Conservation (phyloP, 2,888 invertebrate genomes). For the Anoplius nigerrimus region DNA sequence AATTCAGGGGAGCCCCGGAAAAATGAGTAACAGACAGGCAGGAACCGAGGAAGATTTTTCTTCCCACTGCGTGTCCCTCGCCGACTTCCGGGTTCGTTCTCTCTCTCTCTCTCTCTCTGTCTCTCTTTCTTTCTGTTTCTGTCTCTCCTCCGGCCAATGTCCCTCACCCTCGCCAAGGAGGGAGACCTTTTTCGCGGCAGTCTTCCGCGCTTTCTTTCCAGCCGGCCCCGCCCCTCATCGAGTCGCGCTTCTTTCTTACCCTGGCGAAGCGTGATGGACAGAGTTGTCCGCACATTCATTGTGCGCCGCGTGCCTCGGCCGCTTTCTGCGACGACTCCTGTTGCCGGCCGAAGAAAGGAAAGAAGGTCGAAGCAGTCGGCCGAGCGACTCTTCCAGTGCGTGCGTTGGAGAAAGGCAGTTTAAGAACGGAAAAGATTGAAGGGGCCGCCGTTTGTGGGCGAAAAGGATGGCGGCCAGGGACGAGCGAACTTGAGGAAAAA, state of each 20-base stretch:
- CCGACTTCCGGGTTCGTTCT: slow-evolving; percentile 22
- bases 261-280: slow-evolving; percentile 38
- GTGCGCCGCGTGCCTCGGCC: slow-evolving; percentile 21
- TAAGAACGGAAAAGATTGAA: background rate
- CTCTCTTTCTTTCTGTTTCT: background rate
- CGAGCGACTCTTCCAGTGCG: too few relatives aligned
- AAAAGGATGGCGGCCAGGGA: too few relatives aligned
- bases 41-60: slow-evolving; percentile 23
- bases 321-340: slow-evolving; percentile 12
- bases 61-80: slow-evolving; percentile 19
- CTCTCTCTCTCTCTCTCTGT: slow-evolving; percentile 15
- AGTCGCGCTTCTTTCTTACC: too few relatives aligned
- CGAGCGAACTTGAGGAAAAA: too few relatives aligned
- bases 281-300: slow-evolving; percentile 42
- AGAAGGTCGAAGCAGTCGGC: slow-evolving; percentile 11
- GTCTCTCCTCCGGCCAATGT: slow-evolving; percentile 2
- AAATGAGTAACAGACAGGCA: slow-evolving; percentile 49
- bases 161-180: background rate
- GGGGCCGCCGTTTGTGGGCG: too few relatives aligned
- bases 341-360: slow-evolving; percentile 10
- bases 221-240: slow-evolving; percentile 13
- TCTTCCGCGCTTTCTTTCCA: slow-evolving; percentile 16
- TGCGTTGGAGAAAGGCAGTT: background rate
- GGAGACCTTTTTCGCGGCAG: background rate
- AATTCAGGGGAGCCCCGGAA: slow-evolving; percentile 55